These are phyloP conservation scores for Spatula versicolor DNA, from an alignment of 2,797 vertebrate genomes.

Conservation along the genomic window DNA sequence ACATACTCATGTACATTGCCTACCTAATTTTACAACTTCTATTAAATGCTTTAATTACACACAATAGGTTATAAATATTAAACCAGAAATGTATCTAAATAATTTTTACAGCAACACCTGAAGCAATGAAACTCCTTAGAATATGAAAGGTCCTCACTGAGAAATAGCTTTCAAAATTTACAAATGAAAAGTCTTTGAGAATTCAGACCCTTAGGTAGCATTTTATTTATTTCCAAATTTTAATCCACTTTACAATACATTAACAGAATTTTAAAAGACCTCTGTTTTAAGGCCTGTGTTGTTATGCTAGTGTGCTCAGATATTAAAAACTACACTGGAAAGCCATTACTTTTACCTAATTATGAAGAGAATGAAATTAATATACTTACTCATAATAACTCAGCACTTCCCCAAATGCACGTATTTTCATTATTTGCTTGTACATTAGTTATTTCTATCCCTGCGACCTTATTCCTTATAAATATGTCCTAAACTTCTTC, in stretches of 20 bases:
- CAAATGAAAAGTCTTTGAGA: slow-evolving; percentile 30
- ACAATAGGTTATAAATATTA: slow-evolving; percentile 63
- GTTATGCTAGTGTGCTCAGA: background rate
- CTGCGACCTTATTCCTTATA: slow-evolving; percentile 32
- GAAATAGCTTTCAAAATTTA: slow-evolving; percentile 48
- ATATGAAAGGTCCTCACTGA: background rate
- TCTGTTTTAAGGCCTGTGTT: slow-evolving; percentile 12
- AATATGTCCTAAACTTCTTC: slow-evolving; percentile 40
- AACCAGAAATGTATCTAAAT: slow-evolving; percentile 41
- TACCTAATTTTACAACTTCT: slow-evolving; percentile 54
- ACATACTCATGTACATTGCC: background rate
- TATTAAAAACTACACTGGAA: slow-evolving; percentile 22
- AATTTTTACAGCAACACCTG: slow-evolving; percentile 11
- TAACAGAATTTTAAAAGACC: slow-evolving; percentile 56
- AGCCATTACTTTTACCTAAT: slow-evolving; percentile 35
- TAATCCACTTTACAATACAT: slow-evolving; percentile 45
- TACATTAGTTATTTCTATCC: slow-evolving; percentile 30
- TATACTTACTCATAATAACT: background rate
- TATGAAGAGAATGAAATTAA: slow-evolving; percentile 47
- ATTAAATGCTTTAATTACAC: slow-evolving; percentile 62
- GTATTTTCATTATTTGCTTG: slow-evolving; percentile 48
- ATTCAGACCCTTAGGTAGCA: slow-evolving; percentile 33
- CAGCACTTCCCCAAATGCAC: slow-evolving; percentile 1
- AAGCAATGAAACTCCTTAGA: slow-evolving; percentile 6
- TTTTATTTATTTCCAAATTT: slow-evolving; percentile 3